Percentiles rank a stretch among this genome's conserved stretches.
These are phyloP conservation scores for Corythoichthys haematopterus DNA, from an alignment of 2,113 vertebrate genomes.

Conservation along the genomic window DNA sequence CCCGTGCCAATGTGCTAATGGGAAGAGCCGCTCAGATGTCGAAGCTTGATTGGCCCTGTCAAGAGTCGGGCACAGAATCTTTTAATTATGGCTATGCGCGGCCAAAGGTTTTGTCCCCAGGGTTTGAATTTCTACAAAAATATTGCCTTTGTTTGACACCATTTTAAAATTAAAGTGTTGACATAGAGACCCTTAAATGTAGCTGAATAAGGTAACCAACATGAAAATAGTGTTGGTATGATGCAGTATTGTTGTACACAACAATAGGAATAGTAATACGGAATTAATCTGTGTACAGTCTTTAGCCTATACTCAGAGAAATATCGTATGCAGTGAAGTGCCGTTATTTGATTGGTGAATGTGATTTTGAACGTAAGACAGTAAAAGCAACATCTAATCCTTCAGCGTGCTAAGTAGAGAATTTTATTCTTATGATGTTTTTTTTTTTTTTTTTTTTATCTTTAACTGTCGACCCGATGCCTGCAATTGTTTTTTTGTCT, in stretches of 20 bases:
- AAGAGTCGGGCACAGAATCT: background rate
- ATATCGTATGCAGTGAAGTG: too few relatives aligned
- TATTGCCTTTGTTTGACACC: background rate
- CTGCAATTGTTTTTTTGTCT: too few relatives aligned
- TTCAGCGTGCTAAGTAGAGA: too few relatives aligned
- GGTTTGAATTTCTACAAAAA: background rate
- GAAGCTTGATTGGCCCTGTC: slow-evolving; percentile 5
- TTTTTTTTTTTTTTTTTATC: too few relatives aligned
- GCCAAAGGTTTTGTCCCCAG: background rate
- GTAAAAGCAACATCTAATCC: too few relatives aligned
- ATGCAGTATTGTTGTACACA: background rate
- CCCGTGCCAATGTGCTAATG: slow-evolving; percentile 10
- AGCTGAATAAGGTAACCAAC: background rate
- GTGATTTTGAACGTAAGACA: too few relatives aligned
- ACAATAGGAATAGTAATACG: background rate
- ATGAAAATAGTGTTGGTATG: background rate
- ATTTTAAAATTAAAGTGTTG: background rate
- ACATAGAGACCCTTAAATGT: background rate
- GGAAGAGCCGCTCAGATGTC: slow-evolving; percentile 7
- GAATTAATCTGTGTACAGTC: too few relatives aligned
- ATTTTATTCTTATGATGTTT: too few relatives aligned
- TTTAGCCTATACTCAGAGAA: too few relatives aligned
- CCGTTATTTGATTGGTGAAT: too few relatives aligned
- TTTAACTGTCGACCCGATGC: too few relatives aligned
- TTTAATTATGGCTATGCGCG: background rate